Percentiles rank a stretch among this genome's conserved stretches.
phyloP scores from a whole-genome alignment of 2,888 invertebrate genomes.

The Polietes domitor region DNA sequence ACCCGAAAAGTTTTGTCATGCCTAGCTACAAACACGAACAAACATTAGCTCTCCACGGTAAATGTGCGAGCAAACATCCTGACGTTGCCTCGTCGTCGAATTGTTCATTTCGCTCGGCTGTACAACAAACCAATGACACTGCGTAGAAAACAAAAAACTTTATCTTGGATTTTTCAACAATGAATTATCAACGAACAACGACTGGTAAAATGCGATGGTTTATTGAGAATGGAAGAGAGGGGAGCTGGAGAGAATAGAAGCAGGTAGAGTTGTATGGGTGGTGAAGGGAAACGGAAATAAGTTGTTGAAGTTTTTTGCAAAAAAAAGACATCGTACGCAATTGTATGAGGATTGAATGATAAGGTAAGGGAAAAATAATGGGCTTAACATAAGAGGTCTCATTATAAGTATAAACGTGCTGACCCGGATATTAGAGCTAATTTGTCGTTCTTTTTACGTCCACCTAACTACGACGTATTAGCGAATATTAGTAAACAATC shows the following conservation, averaged over 20 bases:
- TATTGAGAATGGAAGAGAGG: neutral
- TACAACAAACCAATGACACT: constrained; percentile 13
- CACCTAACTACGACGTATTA: too few species aligned
- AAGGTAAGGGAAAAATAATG: neutral
- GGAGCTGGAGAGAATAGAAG: neutral
- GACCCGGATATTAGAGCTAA: too few species aligned
- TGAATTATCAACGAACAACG: constrained; percentile 38
- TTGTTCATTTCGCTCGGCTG: constrained; percentile 7
- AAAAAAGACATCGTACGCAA: neutral
- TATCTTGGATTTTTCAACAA: constrained; percentile 34
- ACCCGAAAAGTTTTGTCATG: constrained; percentile 24
- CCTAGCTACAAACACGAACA: neutral
- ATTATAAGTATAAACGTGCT: too few species aligned
- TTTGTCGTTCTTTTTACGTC: too few species aligned
- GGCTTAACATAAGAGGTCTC: too few species aligned
- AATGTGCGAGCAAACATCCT: constrained; percentile 39
- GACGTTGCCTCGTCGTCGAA: constrained; percentile 17
- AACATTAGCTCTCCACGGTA: too few species aligned
- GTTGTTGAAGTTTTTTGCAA: neutral
- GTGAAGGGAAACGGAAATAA: neutral
- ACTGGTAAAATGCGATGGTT: constrained; percentile 3
- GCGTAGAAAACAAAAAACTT: constrained; percentile 18
- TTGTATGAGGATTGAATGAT: neutral
- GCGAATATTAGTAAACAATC: too few species aligned
- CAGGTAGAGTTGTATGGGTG: neutral